Conservation (phyloP, 2,888 invertebrate genomes). For the Steromphala cineraria region DNA sequence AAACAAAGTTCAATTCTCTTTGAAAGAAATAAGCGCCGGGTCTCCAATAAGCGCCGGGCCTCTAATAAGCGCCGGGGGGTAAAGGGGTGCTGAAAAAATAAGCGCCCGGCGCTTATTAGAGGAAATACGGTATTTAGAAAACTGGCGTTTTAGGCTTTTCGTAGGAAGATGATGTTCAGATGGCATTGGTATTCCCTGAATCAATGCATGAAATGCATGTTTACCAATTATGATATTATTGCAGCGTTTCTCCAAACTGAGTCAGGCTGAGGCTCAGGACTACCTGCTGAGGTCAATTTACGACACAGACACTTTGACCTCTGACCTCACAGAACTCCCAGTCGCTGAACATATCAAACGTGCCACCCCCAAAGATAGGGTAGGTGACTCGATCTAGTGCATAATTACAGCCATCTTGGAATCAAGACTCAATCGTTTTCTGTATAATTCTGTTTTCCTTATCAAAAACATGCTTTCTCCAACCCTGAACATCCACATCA, state of each 20-base stretch:
- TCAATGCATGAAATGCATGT: background rate
- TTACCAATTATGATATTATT: background rate
- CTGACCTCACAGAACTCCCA: slow-evolving; percentile 31
- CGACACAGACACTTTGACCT: slow-evolving; percentile 47
- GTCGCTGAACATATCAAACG: slow-evolving; percentile 51
- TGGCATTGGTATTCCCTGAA: background rate
- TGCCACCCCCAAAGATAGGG: slow-evolving; percentile 55
- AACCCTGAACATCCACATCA: no score
- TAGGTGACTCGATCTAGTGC: slow-evolving; percentile 33
- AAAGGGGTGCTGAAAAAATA: no score
- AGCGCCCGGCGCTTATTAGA: no score
- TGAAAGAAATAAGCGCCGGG: no score
- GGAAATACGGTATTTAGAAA: no score
- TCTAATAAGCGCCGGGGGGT: no score
- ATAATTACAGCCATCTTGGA: background rate
- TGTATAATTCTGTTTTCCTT: no score
- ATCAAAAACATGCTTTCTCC: no score
- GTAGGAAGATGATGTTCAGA: no score
- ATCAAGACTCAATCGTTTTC: background rate
- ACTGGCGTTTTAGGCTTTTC: no score
- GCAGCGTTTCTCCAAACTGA: slow-evolving; percentile 24
- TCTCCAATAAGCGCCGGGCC: no score
- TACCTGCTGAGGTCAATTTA: slow-evolving; percentile 63
- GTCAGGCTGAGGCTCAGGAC: slow-evolving; percentile 35
- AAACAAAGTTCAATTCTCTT: no score